phyloP scores from a whole-genome alignment of 2,113 vertebrate genomes.

The Peromyscus leucopus region DNA sequence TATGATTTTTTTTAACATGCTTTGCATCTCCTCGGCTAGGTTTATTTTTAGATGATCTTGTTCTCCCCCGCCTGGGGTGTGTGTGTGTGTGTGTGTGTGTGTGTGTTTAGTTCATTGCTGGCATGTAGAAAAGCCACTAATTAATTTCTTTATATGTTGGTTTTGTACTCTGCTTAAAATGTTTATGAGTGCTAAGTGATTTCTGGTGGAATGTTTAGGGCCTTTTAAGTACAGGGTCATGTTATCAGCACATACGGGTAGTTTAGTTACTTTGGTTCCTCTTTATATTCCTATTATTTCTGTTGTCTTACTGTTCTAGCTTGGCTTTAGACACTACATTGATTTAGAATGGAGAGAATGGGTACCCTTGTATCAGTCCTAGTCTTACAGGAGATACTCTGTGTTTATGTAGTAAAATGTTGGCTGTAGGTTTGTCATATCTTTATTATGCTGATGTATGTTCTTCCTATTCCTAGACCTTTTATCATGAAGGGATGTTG shows the following conservation, averaged over 20 bases:
- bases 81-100: not conserved
- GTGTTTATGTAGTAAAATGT: not conserved
- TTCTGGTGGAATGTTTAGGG: not conserved
- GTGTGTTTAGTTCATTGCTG: too few species aligned
- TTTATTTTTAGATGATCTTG: not conserved
- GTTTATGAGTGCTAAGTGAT: not conserved
- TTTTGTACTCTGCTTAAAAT: not conserved
- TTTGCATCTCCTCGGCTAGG: not conserved
- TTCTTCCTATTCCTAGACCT: not conserved
- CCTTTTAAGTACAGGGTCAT: not conserved
- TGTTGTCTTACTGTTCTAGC: not conserved
- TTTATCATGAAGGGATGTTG: not conserved
- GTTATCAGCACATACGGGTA: not conserved
- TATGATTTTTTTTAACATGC: too few species aligned
- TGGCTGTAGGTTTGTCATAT: not conserved
- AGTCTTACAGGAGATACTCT: not conserved
- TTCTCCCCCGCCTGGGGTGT: too few species aligned
- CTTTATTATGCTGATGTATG: not conserved
- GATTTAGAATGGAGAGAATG: not conserved
- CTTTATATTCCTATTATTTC: not conserved
- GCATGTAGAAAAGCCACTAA: too few species aligned
- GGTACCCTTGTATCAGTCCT: not conserved
- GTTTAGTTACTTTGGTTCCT: not conserved
- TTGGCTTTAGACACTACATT: not conserved
- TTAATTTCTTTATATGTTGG: not conserved